Base-by-base conservation (phyloP, 2,113 vertebrate genomes). In the Neomonachus schauinslandi region DNA sequence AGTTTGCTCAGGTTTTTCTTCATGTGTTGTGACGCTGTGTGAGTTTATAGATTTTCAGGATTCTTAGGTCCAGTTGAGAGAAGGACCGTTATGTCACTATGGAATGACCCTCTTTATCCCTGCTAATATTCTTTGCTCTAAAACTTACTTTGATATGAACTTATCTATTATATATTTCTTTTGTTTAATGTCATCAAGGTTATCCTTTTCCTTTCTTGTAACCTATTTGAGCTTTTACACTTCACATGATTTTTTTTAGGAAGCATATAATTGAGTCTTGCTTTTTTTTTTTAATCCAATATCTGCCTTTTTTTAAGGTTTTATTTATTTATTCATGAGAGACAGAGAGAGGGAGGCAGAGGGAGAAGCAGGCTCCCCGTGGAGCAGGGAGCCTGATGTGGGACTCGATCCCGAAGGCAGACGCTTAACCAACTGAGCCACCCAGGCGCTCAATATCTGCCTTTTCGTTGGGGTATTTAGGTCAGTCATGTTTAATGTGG, bases 11-110 rank as follows among this genome's bases (percentile, higher is more conserved):
- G 4, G 46, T 16, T 5, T 5, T n/a, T n/a, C 31, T 51, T n/a
- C 31, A 2, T 10, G 46, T 28, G 10, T 53, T 8, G 10, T 36
- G 33, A 65, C 18, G 31, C 26, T 33, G 7, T 88, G 4, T 31
- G 36, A 12, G 3, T 36, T 24, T 21, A 6, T 5, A 4, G 24
- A 5, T 57, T 55, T 21, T 72, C 24, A 31, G 51, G 85, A 21
- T 18, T 53, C 22, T 36, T 26, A 0, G 1, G 11, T 0, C 21
- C 33, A 7, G 12, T 16, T 13, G 51, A 57, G 49, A n/a, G 72
- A 72, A 57, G 10, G n/a, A 72, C 24, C 22, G 14, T 9, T 21
- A 7, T 31, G n/a, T 55, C n/a, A 55, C 71, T 31, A 8, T 28
- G 24, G 19, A 39, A 55, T 21, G 67, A 55, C 16, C 24, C 2